A percentile compares a stretch with the other conserved stretches of the same genome.
phyloP scores from a whole-genome alignment of 2,797 vertebrate genomes.

The Antrozous pallidus region DNA sequence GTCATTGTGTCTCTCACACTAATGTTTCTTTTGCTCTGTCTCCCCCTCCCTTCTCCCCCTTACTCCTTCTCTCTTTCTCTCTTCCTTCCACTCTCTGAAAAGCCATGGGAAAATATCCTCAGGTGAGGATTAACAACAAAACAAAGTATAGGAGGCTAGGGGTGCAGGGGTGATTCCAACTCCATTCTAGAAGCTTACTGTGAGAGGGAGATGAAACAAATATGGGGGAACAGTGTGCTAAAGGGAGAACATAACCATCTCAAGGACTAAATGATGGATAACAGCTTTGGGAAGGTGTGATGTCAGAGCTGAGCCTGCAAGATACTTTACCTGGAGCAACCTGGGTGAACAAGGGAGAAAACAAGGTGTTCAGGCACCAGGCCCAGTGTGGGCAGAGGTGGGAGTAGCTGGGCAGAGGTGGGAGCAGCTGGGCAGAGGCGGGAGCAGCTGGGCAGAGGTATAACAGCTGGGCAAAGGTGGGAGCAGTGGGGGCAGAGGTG shows the following conservation, averaged over 20 bases:
- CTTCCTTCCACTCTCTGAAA: too few relatives aligned
- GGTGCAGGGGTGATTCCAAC: too few relatives aligned
- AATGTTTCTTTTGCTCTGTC: too few relatives aligned
- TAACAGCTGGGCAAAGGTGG: background rate
- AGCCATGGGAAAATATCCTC: too few relatives aligned
- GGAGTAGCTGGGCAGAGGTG: background rate
- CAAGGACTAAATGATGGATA: background rate
- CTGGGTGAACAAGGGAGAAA: background rate
- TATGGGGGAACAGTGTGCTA: background rate
- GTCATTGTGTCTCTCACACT: too few relatives aligned
- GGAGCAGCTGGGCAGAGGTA: background rate
- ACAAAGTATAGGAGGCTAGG: background rate
- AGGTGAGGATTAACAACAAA: too few relatives aligned
- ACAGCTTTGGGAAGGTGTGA: background rate
- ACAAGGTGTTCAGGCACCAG: background rate
- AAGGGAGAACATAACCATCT: background rate
- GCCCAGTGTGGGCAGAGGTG: background rate
- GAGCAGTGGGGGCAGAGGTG: background rate
- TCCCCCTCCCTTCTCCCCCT: too few relatives aligned
- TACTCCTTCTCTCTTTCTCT: too few relatives aligned
- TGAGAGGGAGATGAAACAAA: background rate
- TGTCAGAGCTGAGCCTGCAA: rapidly evolving
- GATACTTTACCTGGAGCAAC: background rate
- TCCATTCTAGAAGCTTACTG: background rate
- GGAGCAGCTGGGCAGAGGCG: background rate